Conservation (phyloP, 2,797 vertebrate species). For the Hafferia zeledoni region DNA sequence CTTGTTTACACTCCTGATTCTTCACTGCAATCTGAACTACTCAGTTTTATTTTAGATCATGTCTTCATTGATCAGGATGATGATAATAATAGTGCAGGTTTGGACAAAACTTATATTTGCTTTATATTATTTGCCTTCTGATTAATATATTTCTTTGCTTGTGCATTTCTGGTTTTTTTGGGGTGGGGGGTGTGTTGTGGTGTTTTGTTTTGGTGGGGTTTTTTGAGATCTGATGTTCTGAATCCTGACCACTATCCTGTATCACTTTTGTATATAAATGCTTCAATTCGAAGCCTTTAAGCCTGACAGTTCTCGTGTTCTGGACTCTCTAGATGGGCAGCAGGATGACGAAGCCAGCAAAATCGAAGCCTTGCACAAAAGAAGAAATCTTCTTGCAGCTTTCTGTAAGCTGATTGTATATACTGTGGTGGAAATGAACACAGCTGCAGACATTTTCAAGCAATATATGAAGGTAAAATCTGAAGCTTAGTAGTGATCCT, state of each 20-base stretch:
- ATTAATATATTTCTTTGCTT: background rate
- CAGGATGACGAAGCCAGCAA: constrained; percentile 98
- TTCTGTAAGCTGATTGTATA: constrained; percentile 99
- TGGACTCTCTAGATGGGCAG: constrained; percentile 86
- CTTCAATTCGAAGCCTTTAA: background rate
- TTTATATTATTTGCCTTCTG: background rate
- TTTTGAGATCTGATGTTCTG: background rate
- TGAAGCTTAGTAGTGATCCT: background rate
- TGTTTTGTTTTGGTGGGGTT: background rate
- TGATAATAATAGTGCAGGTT: constrained; percentile 93
- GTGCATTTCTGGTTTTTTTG: background rate
- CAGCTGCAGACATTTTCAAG: constrained; percentile 99
- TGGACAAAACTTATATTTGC: background rate
- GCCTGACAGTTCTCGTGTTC: background rate
- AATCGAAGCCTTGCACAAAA: constrained; percentile 98
- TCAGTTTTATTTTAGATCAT: constrained; percentile 97
- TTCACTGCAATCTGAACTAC: constrained; percentile 92
- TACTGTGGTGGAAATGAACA: constrained; percentile 98
- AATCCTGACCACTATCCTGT: background rate
- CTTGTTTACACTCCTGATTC: constrained; percentile 94
- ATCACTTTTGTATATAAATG: background rate
- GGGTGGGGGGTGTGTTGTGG: background rate
- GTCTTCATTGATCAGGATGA: constrained; percentile 99
- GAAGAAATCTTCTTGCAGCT: constrained; percentile 95
- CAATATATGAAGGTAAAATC: constrained; percentile 96